Evolutionary conservation across 2,888 invertebrate genomes (phyloP), one percentile per base, ranked within the genome.

Genomic region (Drosophila maculinotata): DNA sequence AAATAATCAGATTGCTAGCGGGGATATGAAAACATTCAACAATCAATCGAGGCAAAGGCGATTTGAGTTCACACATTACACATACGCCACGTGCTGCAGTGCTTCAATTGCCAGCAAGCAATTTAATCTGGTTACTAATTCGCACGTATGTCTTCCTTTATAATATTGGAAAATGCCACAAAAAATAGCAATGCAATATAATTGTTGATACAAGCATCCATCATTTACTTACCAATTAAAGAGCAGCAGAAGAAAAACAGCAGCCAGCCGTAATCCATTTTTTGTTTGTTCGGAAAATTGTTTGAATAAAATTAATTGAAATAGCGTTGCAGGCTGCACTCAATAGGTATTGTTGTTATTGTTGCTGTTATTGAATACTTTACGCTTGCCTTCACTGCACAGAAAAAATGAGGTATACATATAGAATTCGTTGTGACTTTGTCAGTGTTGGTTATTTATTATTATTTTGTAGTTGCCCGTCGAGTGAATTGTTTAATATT

Each of bases 251-350:
- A 56, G 60, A 87, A 56, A 49, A 76, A 69, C 58, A 83, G 56
- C 64, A 76, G 73, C 76, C 74, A 72, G 65, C 60, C 59, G 79
- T 86, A 78, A 83, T 87, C 86, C 88, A 85, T 87, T 69, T 67
- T 53, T 48, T 48, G 38, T 52, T 41, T 41, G 20, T 25, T 51
- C 35, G 31, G 15, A 47, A 56, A 53, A 42, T 59, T 57, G 62
- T 72, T 69, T 60, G 65, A 68, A 63, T 63, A 58, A 69, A 78
- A 72, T 72, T 75, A 80, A 84, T 79, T 84, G 82, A 76, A 75
- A 69, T 60, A 44, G 60, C 52, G 49, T 54, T 68, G 57, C 44
- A 39, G 41, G 17, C 48, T 33, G 38, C 42, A 45, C 28, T 35
- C 2, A 26, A 47, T 33, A 26, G 45, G 48, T 64, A 31, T 52